Base-by-base conservation (phyloP, 2,888 invertebrate genomes). In the Kryphioiulus occultus region DNA sequence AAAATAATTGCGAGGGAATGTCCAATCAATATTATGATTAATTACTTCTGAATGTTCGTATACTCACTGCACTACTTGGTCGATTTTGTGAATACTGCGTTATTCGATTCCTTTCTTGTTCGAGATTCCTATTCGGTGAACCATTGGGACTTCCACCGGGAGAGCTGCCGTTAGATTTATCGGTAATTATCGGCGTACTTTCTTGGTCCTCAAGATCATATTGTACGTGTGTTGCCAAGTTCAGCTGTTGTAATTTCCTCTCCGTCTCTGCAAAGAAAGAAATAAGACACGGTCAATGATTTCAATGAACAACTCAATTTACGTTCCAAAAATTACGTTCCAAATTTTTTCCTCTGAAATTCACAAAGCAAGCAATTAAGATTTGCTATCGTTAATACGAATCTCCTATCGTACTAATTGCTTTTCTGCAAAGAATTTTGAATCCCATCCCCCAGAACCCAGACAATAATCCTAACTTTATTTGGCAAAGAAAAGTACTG, bases 141-240 rank as follows among this genome's bases (percentile, higher is more conserved):
- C 42, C 82, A 26, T 84, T 42, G 30, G 59, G 68, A 84, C 88
- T 88, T n/a, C 32, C 86, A 86, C 85, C 87, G 42, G 88, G 87
- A 84, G 87, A 87, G 87, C 87, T 85, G 68, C 87, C 88, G 78
- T 87, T 88, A 32, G 87, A 86, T 47, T 88, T 87, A 78, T 88
- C 86, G 59, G 84, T 53, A 59, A 86, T 88, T 53, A 87, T 47
- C 30, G 89, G 88, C 42, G 88, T 88, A 47, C 88, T 88, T 87
- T 88, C 88, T 53, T 86, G 44, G 47, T 88, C 89, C 26, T 88
- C 87, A 26, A 88, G 59, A 53, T 89, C 89, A 47, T 88, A 89
- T 44, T 89, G 89, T 26, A 89, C 88, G 53, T 89, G 89, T 32
- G 89, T 88, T 32, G 89, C 87, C 59, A 89, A 42, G 83, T 88